Evolutionary conservation across 2,797 vertebrate genomes (phyloP).

Genomic region (Lerista edwardsae): DNA sequence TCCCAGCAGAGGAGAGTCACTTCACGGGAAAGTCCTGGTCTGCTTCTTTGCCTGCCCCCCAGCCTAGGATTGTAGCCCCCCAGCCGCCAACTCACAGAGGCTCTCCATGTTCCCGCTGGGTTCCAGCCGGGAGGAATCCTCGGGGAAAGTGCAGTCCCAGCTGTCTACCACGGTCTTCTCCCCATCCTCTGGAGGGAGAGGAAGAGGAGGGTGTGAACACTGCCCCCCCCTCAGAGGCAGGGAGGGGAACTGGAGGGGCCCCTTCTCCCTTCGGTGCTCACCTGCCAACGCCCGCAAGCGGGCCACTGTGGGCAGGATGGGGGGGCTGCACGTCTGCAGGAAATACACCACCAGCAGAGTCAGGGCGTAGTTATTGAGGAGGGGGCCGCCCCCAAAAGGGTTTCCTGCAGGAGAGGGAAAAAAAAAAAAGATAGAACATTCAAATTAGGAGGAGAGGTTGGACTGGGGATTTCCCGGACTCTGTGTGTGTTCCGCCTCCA

Average conservation of each 20-base stretch:
- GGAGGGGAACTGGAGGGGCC: too few relatives aligned
- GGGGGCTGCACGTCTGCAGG: slow-evolving; percentile 87
- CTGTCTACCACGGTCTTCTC: slow-evolving; percentile 84
- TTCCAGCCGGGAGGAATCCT: slow-evolving; percentile 79
- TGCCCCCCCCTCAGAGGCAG: neutral
- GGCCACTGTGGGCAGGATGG: slow-evolving; percentile 82
- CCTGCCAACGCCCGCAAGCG: slow-evolving; percentile 84
- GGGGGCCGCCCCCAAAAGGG: slow-evolving; percentile 83
- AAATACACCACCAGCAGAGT: slow-evolving; percentile 89
- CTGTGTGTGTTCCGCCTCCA: too few relatives aligned
- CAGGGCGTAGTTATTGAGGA: slow-evolving; percentile 93
- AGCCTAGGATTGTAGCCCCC: neutral
- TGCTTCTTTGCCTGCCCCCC: too few relatives aligned
- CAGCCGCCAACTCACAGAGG: slow-evolving; percentile 80
- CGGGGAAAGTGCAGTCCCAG: slow-evolving; percentile 93
- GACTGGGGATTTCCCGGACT: too few relatives aligned
- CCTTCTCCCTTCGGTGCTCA: slow-evolving; percentile 47
- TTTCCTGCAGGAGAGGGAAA: slow-evolving; percentile 76
- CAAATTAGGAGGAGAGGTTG: neutral
- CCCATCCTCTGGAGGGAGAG: slow-evolving; percentile 77
- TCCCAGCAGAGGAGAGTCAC: neutral
- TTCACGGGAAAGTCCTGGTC: neutral
- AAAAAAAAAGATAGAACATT: too few relatives aligned
- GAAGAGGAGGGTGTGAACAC: neutral
- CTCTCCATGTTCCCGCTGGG: slow-evolving; percentile 83